Conservation (phyloP, 2,797 vertebrate genomes). For the Xerus rutilus region DNA sequence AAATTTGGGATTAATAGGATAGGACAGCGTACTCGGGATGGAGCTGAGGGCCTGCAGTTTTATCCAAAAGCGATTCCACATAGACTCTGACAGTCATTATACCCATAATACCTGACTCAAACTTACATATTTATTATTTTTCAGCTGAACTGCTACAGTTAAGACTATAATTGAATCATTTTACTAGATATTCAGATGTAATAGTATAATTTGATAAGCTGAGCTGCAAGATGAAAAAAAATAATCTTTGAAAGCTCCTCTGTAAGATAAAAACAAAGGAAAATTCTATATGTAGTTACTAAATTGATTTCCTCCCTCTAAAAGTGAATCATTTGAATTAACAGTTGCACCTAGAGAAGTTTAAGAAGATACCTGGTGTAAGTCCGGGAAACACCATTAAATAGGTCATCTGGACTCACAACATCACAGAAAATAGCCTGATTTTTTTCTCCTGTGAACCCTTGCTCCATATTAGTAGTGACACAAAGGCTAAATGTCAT, state of each 20-base stretch:
- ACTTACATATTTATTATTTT: not conserved
- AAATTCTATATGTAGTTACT: not conserved
- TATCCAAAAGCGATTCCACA: not conserved
- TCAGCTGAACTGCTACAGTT: slow-evolving; percentile 1
- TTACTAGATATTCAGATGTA: slow-evolving; percentile 12
- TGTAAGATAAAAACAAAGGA: not conserved
- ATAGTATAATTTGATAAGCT: not conserved
- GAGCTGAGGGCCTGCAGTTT: not conserved
- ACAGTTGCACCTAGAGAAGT: not conserved
- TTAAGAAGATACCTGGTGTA: not conserved
- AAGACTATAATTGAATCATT: slow-evolving; percentile 30
- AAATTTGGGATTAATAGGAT: not conserved
- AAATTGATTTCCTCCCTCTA: not conserved
- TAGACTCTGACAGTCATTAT: not conserved
- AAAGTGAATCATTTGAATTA: slow-evolving; percentile 15
- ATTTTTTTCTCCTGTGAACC: not conserved
- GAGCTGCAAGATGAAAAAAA: not conserved
- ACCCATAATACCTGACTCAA: not conserved
- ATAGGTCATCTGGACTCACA: not conserved
- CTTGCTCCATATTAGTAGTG: not conserved
- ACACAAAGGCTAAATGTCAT: slow-evolving; percentile 12
- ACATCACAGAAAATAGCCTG: not conserved
- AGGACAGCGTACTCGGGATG: not conserved
- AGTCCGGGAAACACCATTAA: not conserved
- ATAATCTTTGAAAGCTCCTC: not conserved